Evolutionary conservation across 1,140 invertebrate genomes (phyloP).

Genomic region (Triops cancriformis): DNA sequence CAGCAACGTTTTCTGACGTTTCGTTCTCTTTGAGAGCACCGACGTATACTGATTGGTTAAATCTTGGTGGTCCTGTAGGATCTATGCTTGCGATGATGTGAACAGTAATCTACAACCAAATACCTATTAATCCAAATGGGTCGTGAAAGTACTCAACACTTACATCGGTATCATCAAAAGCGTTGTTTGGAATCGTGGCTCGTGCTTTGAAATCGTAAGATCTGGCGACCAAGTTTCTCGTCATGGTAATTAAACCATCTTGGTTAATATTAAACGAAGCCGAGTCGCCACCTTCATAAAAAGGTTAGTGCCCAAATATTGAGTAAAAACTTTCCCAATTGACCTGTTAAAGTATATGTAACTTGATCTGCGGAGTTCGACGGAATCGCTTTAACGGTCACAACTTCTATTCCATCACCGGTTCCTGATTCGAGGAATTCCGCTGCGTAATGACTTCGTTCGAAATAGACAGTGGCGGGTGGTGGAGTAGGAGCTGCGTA

Average conservation of each 20-base stretch:
- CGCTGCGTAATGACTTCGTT: conserved; percentile 11
- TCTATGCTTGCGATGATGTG: not conserved
- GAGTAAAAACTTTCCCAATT: not conserved
- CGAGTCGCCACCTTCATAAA: not conserved
- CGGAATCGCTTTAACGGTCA: not conserved
- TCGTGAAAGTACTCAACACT: not conserved
- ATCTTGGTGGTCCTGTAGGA: not conserved
- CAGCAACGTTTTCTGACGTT: not conserved
- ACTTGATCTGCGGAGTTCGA: not conserved
- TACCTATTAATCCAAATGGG: not conserved
- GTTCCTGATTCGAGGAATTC: not conserved
- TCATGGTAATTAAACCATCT: not conserved
- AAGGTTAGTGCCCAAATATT: not conserved
- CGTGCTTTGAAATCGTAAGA: not conserved
- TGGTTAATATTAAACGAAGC: not conserved
- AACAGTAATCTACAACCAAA: not conserved
- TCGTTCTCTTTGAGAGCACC: not conserved
- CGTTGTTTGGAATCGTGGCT: not conserved
- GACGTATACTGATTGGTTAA: not conserved
- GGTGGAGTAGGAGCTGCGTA: not conserved
- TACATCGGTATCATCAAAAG: not conserved
- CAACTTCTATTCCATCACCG: not conserved
- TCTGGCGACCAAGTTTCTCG: not conserved
- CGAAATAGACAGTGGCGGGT: not conserved
- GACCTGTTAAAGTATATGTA: not conserved